Evolutionary conservation across 1,140 invertebrate species (phyloP).

Genomic region (Drosophila murphyi): DNA sequence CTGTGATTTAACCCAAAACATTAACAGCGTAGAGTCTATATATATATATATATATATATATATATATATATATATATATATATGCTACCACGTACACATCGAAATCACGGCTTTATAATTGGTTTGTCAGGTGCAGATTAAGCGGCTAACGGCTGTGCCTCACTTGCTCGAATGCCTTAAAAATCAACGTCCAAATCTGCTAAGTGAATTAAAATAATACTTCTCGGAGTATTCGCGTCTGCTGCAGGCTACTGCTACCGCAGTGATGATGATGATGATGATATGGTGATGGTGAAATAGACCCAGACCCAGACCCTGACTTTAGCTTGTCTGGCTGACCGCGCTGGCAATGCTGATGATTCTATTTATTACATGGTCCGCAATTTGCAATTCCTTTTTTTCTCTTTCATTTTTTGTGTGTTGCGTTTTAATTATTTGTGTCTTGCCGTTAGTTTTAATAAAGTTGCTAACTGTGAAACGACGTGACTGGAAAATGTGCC

Average conservation of each 20-base stretch:
- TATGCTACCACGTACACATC: slow-evolving; percentile 66
- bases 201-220: slow-evolving; percentile 81
- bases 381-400: slow-evolving; percentile 71
- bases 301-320: slow-evolving; percentile 39
- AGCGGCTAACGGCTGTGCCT: slow-evolving; percentile 46
- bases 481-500: slow-evolving; percentile 69
- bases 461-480: slow-evolving; percentile 82
- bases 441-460: slow-evolving; percentile 80
- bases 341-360: slow-evolving; percentile 60
- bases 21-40: not conserved
- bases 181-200: slow-evolving; percentile 62
- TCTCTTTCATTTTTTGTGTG: slow-evolving; percentile 27
- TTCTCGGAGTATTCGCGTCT: slow-evolving; percentile 12
- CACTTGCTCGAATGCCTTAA: slow-evolving; percentile 30
- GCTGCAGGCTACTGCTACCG: slow-evolving; percentile 27
- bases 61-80: slow-evolving; percentile 9
- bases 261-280: slow-evolving; percentile 33
- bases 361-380: slow-evolving; percentile 78
- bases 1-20: slow-evolving; percentile 5
- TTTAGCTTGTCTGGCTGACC: slow-evolving; percentile 28
- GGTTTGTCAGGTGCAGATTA: slow-evolving; percentile 68
- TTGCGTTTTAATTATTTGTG: slow-evolving; percentile 79
- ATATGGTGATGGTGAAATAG: slow-evolving; percentile 27
- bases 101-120: slow-evolving; percentile 74
- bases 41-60: not conserved